A percentile compares a stretch with the other conserved stretches of the same genome.
Evolutionary conservation across 2,888 invertebrate species (phyloP).

Genomic region (Atherix ibis): DNA sequence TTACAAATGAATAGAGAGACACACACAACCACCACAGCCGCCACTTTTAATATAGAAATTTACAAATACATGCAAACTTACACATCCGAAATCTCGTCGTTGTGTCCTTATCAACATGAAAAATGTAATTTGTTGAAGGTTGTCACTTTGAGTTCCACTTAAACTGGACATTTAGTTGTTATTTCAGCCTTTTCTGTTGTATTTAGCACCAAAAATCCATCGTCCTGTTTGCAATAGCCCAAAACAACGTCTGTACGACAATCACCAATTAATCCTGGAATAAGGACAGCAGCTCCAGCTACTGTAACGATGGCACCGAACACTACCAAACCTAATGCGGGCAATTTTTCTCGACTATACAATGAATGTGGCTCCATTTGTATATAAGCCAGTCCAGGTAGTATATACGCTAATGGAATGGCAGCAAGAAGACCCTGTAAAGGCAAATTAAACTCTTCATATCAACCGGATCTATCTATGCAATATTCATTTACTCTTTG

Average conservation of each 20-base stretch:
- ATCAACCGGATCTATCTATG: neutral
- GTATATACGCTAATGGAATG: constrained; percentile 64
- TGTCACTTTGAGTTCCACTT: constrained; percentile 1
- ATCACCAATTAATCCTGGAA: constrained; percentile 29
- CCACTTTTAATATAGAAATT: too few species aligned
- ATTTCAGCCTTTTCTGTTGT: constrained; percentile 6
- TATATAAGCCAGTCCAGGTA: constrained; percentile 64
- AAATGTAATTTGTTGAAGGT: too few species aligned
- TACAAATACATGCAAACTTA: too few species aligned
- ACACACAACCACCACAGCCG: too few species aligned
- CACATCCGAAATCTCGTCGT: too few species aligned
- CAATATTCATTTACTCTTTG: too few species aligned
- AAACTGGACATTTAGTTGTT: constrained; percentile 4
- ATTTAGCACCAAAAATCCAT: constrained; percentile 1
- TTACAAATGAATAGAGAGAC: too few species aligned
- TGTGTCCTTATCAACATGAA: too few species aligned
- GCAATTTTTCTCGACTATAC: constrained; percentile 49
- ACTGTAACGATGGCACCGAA: constrained; percentile 42
- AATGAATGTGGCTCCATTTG: constrained; percentile 55
- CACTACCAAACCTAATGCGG: constrained; percentile 49
- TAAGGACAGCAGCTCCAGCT: constrained; percentile 26
- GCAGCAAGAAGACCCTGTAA: constrained; percentile 62
- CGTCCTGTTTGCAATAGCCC: constrained; percentile 25
- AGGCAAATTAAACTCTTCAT: neutral
- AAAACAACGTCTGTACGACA: constrained; percentile 31